Base-by-base conservation (phyloP, 1,140 invertebrate species). In the Melitaea cinxia region DNA sequence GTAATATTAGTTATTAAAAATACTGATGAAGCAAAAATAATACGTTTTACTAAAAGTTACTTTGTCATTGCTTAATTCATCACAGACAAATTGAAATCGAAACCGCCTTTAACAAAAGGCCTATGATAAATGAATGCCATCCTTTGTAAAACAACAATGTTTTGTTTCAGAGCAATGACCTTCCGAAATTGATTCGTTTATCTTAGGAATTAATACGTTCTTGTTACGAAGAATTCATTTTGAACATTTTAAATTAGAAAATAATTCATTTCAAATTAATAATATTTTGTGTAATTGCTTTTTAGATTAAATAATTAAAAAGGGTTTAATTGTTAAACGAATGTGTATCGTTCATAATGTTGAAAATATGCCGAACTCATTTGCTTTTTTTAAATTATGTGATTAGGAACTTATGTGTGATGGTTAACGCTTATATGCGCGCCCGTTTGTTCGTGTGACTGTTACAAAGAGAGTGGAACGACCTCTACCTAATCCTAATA, bases 81-180 rank as follows among this genome's bases (percentile, higher is more conserved):
- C 54, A 42, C 17, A 42, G 54, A 21, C n/a, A 57, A 45, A 57
- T 56, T 57, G 33, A 19, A 42, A 26, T 57, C 21, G 28, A 37
- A 57, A 24, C 35, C 37, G 15, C 12, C 5, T 19, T 26, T 17
- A 26, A 57, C 54, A 57, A 57, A 42, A 45, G 33, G 23, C 19
- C 23, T 47, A 26, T 45, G 54, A 42, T 57, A 57, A 57, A 57
- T 57, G 14, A 28, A 56, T 37, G 37, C 23, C 17, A 24, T 4
- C n/a, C 10, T 47, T 47, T 42, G 21, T 23, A 26, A 42, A 37
- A 42, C 24, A 9, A 6, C 1, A 12, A 9, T 5, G 4, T 39
- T 28, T 12, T 7, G 14, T 42, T 33, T 17, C 5, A 33, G 54
- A 37, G 54, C 24, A 57, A 28, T 21, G 54, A 57, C 37, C 37